Conservation (phyloP, 2,888 invertebrate species). For the Hirtodrosophila duncani region DNA sequence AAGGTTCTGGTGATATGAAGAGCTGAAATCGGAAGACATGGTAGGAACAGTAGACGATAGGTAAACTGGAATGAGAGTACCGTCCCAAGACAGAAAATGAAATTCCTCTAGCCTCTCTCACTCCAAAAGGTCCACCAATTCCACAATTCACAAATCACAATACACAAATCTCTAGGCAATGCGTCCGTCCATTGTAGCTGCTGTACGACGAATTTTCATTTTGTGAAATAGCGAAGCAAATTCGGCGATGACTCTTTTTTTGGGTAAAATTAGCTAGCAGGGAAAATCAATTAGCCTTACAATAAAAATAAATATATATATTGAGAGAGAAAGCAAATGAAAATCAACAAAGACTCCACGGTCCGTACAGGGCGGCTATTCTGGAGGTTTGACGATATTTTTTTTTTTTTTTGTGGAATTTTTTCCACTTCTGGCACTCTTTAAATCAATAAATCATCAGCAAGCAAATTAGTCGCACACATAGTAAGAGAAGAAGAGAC, state of each 20-base stretch:
- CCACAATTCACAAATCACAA: too few species aligned
- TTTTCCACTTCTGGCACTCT: too few species aligned
- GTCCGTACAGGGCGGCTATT: not conserved
- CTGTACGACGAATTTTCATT: constrained; percentile 54
- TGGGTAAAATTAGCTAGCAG: constrained; percentile 44
- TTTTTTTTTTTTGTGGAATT: too few species aligned
- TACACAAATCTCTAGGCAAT: not conserved
- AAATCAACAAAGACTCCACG: constrained; percentile 63
- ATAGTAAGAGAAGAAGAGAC: not conserved
- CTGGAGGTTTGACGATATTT: too few species aligned
- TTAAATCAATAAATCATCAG: constrained; percentile 73
- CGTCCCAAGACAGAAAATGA: too few species aligned
- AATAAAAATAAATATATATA: constrained; percentile 4
- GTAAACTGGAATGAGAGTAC: too few species aligned
- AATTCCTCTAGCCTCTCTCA: too few species aligned
- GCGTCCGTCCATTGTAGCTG: constrained; percentile 25
- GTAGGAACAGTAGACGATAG: too few species aligned
- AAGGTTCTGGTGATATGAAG: too few species aligned
- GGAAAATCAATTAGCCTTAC: constrained; percentile 59
- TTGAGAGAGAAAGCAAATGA: constrained; percentile 34
- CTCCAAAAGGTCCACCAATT: too few species aligned
- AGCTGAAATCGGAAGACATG: too few species aligned
- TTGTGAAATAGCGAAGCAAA: constrained; percentile 4
- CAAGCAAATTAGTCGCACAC: constrained; percentile 68
- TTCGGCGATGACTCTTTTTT: constrained; percentile 49